Evolutionary conservation across 2,113 vertebrate species (phyloP), one percentile per base, ranked within the genome.

Genomic region (Sorex araneus): DNA sequence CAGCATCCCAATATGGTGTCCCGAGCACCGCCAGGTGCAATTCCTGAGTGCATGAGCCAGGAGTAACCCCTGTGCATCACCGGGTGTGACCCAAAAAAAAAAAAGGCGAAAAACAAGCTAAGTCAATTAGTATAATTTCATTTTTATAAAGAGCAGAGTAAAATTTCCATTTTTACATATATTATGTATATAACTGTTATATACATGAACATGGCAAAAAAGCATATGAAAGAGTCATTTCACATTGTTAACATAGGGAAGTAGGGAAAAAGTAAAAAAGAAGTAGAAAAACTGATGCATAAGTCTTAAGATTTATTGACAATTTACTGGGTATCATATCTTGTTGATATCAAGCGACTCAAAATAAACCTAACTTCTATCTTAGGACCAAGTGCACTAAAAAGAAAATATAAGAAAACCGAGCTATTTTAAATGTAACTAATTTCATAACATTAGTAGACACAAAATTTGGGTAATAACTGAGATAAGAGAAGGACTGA

Each of bases 81-180:
- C 47, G 47, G 47, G 47, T 50, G 47, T 50, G 47, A 50, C 47
- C 47, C 47, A 50, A 50, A 50, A 50, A 50, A 50, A 50, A 8
- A 50, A 13, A 50, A 50, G 13, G 13, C 8, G 13, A 50, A 50
- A 80, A 67, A 15, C 8, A 76, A 81, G 50, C 50, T n/a, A 40
- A n/a, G 69, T 81, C 60, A 50, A 63, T 71, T 34, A 69, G 18
- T 11, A 34, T 43, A 10, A 4, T 69, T 80, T 34, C 21, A 73
- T 79, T 94, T 93, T 75, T 69, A 60, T 23, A 66, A 32, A 90
- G 16, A 79, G 27, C 63, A 34, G 30, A 75, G 67, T 57, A 86
- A 75, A 66, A 45, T 40, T 11, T 11, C 4, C 71, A 47, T 74
- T 43, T 71, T 21, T 47, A 75, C 12, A 70, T 76, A 13, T 73